Evolutionary conservation across 2,113 vertebrate species (phyloP).

Genomic region (Anas platyrhynchos): DNA sequence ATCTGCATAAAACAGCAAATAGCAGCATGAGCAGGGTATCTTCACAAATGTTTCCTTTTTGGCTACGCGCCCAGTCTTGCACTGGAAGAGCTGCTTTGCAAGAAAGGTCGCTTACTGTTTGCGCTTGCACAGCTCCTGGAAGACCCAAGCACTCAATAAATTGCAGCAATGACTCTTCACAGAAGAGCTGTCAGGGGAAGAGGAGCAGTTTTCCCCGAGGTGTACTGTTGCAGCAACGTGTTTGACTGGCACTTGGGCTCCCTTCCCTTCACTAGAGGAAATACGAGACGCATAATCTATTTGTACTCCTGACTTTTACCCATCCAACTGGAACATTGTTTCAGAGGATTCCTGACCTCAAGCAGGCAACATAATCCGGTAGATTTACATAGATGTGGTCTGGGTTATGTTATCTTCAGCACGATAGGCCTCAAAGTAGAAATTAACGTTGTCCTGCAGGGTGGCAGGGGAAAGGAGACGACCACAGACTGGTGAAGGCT

Average conservation of each 20-base stretch:
- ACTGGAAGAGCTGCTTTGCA: neutral
- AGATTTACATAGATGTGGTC: neutral
- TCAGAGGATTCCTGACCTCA: neutral
- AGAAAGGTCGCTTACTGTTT: neutral
- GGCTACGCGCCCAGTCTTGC: neutral
- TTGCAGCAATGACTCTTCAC: constrained; percentile 6
- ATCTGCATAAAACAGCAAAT: constrained; percentile 29
- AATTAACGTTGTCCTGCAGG: neutral
- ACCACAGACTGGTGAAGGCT: neutral
- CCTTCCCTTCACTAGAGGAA: neutral
- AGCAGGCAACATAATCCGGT: neutral
- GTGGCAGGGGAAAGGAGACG: neutral
- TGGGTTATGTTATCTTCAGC: neutral
- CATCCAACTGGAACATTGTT: neutral
- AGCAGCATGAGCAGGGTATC: neutral
- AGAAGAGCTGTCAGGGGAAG: constrained; percentile 17
- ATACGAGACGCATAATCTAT: neutral
- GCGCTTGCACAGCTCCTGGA: constrained; percentile 18
- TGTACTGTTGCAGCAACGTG: neutral
- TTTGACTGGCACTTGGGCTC: neutral
- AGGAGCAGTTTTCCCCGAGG: constrained; percentile 21
- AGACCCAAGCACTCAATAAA: neutral
- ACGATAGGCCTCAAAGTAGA: neutral
- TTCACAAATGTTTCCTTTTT: neutral
- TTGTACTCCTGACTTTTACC: constrained; percentile 8